phyloP scores from a whole-genome alignment of 2,888 invertebrate species.

The Temnothorax ravouxi region DNA sequence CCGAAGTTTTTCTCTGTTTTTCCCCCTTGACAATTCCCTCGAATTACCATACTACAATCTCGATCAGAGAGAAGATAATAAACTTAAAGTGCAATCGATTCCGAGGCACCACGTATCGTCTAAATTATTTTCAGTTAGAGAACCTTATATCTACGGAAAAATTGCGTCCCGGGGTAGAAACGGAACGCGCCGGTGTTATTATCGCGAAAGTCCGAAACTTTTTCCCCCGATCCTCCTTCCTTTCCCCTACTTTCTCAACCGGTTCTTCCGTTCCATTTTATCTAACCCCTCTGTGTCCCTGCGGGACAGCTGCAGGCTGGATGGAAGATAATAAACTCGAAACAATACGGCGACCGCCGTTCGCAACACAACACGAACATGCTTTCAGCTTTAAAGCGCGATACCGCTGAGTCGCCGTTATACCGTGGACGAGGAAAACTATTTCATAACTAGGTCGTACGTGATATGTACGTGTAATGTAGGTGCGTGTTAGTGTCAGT shows the following conservation, averaged over 20 bases:
- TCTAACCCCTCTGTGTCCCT: conserved; percentile 32
- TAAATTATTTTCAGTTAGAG: conserved; percentile 18
- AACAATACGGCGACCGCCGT: conserved; percentile 71
- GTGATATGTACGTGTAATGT: conserved; percentile 50
- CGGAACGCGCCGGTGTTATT: not conserved
- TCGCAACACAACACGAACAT: conserved; percentile 78
- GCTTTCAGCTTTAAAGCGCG: conserved; percentile 84
- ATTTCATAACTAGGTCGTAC: conserved; percentile 80
- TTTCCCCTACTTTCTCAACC: conserved; percentile 13
- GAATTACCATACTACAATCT: not conserved
- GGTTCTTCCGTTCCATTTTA: conserved; percentile 48
- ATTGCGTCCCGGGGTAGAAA: not conserved
- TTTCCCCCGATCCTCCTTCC: not conserved
- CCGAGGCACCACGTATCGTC: not conserved
- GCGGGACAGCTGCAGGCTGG: conserved; percentile 57
- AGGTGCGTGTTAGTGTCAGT: conserved; percentile 38
- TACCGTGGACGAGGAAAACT: conserved; percentile 73
- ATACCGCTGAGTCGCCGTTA: conserved; percentile 73
- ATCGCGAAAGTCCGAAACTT: conserved; percentile 41
- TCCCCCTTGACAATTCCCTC: not conserved
- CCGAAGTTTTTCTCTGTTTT: not conserved
- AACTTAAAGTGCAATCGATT: conserved; percentile 1
- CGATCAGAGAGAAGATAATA: not conserved
- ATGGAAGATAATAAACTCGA: conserved; percentile 74
- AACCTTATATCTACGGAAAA: not conserved